phyloP scores from a whole-genome alignment of 2,113 vertebrate genomes.

The Pleuronectes platessa region DNA sequence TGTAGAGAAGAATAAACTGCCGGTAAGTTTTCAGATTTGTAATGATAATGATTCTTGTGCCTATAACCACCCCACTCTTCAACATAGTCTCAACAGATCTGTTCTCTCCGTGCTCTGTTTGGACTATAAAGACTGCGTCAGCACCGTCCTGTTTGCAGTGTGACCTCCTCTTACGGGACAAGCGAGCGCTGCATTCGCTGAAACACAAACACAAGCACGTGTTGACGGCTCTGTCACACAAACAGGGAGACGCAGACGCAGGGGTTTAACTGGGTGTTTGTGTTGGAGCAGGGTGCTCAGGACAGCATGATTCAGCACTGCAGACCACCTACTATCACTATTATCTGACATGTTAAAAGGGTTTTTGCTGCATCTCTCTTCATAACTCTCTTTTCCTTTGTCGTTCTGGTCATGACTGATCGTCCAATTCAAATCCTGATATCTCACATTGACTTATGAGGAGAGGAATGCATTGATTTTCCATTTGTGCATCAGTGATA shows the following conservation, averaged over 20 bases:
- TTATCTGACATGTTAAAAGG: background rate
- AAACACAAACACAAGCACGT: conserved; percentile 45
- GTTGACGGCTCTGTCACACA: conserved; percentile 21
- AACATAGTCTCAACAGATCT: conserved; percentile 31
- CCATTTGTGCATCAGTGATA: background rate
- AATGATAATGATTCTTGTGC: background rate
- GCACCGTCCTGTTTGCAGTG: conserved; percentile 49
- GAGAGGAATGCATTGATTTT: conserved; percentile 3
- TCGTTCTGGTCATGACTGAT: background rate
- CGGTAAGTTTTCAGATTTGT: background rate
- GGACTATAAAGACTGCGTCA: conserved; percentile 44
- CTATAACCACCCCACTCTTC: background rate
- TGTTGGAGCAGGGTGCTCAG: conserved; percentile 1
- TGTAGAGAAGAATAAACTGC: background rate
- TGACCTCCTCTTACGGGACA: conserved; percentile 39
- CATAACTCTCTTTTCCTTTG: background rate
- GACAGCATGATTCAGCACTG: conserved; percentile 28
- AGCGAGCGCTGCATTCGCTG: conserved; percentile 22
- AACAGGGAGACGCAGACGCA: background rate
- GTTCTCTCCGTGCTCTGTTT: conserved; percentile 35
- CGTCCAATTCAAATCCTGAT: background rate
- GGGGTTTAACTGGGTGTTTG: conserved; percentile 21
- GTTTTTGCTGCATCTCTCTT: background rate
- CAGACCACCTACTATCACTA: conserved; percentile 24
- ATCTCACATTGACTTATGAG: background rate